Conservation (phyloP, 92 coral and sea anemone species). For the Zoanthus gigantus region DNA sequence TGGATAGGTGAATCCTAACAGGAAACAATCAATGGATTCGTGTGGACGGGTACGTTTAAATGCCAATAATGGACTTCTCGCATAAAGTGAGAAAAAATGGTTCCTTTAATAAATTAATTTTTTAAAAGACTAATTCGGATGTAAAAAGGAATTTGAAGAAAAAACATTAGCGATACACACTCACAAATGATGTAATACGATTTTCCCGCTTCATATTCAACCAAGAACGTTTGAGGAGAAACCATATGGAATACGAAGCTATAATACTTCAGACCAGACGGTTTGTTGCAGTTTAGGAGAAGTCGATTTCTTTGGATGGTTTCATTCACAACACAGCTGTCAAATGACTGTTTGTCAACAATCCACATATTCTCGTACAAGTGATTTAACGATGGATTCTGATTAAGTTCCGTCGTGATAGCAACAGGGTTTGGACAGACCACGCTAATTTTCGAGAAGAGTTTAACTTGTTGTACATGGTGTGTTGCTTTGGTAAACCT, state of each 20-base stretch:
- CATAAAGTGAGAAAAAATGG: too few species aligned
- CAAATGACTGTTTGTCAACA: constrained; percentile 6
- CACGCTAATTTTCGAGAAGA: not conserved
- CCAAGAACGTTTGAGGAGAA: not conserved
- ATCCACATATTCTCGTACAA: constrained; percentile 41
- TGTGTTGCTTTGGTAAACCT: not conserved
- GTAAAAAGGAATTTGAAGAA: not conserved
- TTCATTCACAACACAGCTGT: constrained; percentile 22
- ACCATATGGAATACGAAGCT: constrained; percentile 70
- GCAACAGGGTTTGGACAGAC: not conserved
- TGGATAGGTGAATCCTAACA: too few species aligned
- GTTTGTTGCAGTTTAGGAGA: constrained; percentile 62
- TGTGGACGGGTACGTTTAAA: too few species aligned
- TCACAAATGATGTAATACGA: constrained; percentile 77
- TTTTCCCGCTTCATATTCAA: constrained; percentile 68
- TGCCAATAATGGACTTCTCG: too few species aligned
- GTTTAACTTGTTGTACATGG: not conserved
- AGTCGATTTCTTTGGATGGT: constrained; percentile 32
- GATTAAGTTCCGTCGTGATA: not conserved
- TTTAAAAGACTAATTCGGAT: too few species aligned
- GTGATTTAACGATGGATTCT: not conserved
- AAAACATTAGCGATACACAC: not conserved
- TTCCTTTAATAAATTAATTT: too few species aligned
- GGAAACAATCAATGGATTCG: too few species aligned
- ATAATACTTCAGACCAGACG: constrained; percentile 57